Base-by-base conservation (phyloP, 2,797 vertebrate species). In the Enoplosus armatus region DNA sequence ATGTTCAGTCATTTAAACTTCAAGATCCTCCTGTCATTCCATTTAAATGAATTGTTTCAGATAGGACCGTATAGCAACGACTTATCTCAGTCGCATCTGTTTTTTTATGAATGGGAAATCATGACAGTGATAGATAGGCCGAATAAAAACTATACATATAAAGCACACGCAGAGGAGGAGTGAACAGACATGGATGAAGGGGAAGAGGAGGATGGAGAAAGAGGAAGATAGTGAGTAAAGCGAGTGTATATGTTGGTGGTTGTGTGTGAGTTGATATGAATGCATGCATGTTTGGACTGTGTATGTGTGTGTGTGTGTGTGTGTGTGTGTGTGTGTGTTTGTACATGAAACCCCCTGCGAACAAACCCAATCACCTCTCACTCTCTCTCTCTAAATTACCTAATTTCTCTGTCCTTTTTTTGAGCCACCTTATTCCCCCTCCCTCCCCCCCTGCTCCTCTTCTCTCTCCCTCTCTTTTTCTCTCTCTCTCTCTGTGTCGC, bases 401-500 rank as follows among this genome's bases (percentile, higher is more conserved):
- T 86, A 50, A 88, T 87, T 83, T 89, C 71, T 87, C 81, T 78
- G 71, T 77, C 77, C 47, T 55, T 84, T 84, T 81, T 82, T 90
- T 70, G 86, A 90, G 60, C 85, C 80, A 78, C 85, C 85, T 80
- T 79, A 71, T 75, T 48, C 84, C 82, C 90, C 87, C 87, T 88
- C 83, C 72, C 58, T 78, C 77, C 79, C 79, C 76, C 75, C 75
- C 66, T 65, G 56, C 86, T 83, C 80, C 86, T 79, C 55, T 74
- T 65, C 73, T 31, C 80, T 72, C 78, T 83, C 76, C 53, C 74
- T 76, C 84, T 77, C 72, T 84, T 75, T 76, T 84, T 69, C 79
- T 80, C 82, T 77, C 87, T 82, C 89, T 90, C 89, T 89, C 87
- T 85, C 86, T 92, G 89, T 95, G 93, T 95, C 93, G 94, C 94